A percentile compares a stretch with the other conserved stretches of the same genome.
Evolutionary conservation across 2,797 vertebrate genomes (phyloP).

Genomic region (Cossypha dichroa): DNA sequence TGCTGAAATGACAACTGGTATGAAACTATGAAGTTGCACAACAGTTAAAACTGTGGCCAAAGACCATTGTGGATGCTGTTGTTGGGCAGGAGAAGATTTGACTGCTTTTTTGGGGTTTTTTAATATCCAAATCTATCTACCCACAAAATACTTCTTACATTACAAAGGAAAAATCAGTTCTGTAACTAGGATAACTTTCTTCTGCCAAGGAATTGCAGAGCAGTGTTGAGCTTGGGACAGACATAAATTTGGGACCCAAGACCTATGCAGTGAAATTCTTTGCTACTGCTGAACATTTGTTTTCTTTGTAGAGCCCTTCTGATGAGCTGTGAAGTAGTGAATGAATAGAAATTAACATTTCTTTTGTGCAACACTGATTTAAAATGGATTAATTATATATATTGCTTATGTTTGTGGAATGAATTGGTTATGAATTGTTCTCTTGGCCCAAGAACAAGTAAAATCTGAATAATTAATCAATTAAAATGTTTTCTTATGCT

Average conservation of each 20-base stretch:
- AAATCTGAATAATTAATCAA: background rate
- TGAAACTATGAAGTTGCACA: conserved; percentile 25
- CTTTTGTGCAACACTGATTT: background rate
- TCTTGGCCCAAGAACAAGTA: background rate
- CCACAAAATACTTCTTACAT: conserved; percentile 59
- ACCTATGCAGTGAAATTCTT: conserved; percentile 30
- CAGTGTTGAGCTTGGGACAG: conserved; percentile 9
- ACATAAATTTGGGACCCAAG: conserved; percentile 13
- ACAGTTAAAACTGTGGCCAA: background rate
- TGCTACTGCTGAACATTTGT: conserved; percentile 18
- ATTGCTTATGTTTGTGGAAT: background rate
- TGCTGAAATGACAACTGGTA: conserved; percentile 24
- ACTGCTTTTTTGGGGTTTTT: background rate
- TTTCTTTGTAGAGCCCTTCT: background rate
- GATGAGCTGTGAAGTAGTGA: conserved; percentile 24
- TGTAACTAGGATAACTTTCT: conserved; percentile 21
- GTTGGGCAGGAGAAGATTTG: background rate
- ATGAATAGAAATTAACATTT: background rate
- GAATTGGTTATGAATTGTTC: background rate
- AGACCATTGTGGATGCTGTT: background rate
- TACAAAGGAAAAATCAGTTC: conserved; percentile 57
- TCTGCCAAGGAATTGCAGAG: conserved; percentile 41
- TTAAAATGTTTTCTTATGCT: background rate
- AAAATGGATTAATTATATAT: background rate
- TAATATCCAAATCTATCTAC: conserved; percentile 25